Conservation (phyloP, 1,140 invertebrate genomes). For the Bombus vancouverensis region DNA sequence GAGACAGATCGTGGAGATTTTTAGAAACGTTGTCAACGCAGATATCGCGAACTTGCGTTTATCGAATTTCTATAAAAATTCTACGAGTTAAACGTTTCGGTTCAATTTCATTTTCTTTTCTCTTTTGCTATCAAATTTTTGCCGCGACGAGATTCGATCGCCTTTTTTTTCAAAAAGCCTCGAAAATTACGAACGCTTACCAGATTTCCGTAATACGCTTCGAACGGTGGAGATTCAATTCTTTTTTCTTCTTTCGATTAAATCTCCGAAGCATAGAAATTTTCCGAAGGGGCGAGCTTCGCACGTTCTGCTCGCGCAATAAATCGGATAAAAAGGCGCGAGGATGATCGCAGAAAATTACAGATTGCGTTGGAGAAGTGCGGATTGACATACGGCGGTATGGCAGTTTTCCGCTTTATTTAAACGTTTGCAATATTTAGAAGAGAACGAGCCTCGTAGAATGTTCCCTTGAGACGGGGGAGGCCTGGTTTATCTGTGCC, state of each 20-base stretch:
- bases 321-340: neutral
- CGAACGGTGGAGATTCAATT: neutral
- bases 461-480: slow-evolving; percentile 72
- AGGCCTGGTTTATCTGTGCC: slow-evolving; percentile 68
- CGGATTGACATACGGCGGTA: slow-evolving; percentile 46
- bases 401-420: slow-evolving; percentile 70
- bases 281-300: no score
- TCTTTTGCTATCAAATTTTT: no score
- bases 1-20: no score
- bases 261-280: neutral
- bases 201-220: neutral
- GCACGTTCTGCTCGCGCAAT: neutral
- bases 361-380: neutral
- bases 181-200: neutral
- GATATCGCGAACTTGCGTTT: neutral
- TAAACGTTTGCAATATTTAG: slow-evolving; percentile 73
- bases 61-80: neutral
- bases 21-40: neutral
- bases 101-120: no score
- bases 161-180: neutral
- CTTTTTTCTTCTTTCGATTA: neutral
- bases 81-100: no score
- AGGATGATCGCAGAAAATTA: slow-evolving; percentile 15
- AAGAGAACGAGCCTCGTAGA: slow-evolving; percentile 67
- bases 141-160: neutral